These are phyloP conservation scores for Microctonus hyperodae DNA, from an alignment of 2,888 invertebrate genomes.

Conservation along the genomic window DNA sequence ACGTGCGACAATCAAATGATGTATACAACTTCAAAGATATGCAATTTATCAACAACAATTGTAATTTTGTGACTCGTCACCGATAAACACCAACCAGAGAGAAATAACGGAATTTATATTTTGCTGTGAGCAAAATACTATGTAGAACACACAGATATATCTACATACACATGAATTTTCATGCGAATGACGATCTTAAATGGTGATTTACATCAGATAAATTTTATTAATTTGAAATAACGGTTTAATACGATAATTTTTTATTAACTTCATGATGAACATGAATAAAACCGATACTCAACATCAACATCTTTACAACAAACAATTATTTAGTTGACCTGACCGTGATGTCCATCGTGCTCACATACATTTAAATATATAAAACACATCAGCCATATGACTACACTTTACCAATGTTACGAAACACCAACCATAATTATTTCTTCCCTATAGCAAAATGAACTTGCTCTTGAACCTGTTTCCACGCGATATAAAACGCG, in stretches of 20 bases:
- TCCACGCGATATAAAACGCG: background rate
- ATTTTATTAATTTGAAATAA: background rate
- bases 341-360: conserved; percentile 45
- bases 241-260: background rate
- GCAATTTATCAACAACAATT: background rate
- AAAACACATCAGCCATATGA: conserved; percentile 18
- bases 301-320: conserved; percentile 42
- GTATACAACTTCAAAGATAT: background rate
- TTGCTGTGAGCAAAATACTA: background rate
- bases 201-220: conserved; percentile 2
- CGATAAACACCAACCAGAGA: background rate
- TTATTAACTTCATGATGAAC: background rate
- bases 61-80: conserved; percentile 4
- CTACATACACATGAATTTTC: background rate
- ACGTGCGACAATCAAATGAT: conserved; percentile 8
- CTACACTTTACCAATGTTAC: conserved; percentile 34
- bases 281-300: background rate
- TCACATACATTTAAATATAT: conserved; percentile 39
- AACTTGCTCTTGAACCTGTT: conserved; percentile 5
- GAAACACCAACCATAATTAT: conserved; percentile 35
- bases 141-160: background rate
- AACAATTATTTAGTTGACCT: conserved; percentile 49
- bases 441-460: conserved; percentile 24
- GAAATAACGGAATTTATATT: background rate
- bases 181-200: background rate